Evolutionary conservation across 2,113 vertebrate genomes (phyloP).

Genomic region (Oryzias javanicus): DNA sequence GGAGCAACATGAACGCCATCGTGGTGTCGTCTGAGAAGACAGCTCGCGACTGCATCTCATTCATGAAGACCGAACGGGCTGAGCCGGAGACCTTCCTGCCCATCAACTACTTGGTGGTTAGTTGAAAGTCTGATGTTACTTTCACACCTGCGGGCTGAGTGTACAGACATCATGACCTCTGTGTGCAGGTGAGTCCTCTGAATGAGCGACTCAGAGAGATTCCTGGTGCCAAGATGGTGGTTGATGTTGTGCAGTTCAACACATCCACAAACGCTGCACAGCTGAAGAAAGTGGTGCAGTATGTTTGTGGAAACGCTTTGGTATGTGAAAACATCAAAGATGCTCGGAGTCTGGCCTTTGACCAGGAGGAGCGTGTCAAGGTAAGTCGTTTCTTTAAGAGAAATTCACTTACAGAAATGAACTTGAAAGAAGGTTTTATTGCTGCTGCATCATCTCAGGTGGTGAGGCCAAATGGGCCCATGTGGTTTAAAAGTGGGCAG

Average conservation of each 20-base stretch:
- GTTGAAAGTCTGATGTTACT: constrained; percentile 32
- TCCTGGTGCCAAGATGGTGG: constrained; percentile 85
- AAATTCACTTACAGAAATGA: not conserved
- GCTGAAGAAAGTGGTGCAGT: constrained; percentile 88
- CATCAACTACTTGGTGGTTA: constrained; percentile 90
- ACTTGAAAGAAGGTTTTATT: too few species aligned
- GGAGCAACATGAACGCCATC: constrained; percentile 85
- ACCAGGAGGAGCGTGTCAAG: constrained; percentile 81
- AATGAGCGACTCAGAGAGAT: constrained; percentile 89
- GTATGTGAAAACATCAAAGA: constrained; percentile 91
- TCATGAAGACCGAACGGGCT: constrained; percentile 86
- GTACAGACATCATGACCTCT: not conserved
- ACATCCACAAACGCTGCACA: constrained; percentile 43
- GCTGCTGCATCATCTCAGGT: too few species aligned
- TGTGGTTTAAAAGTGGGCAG: too few species aligned
- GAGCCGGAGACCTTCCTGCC: constrained; percentile 94
- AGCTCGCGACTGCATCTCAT: constrained; percentile 87
- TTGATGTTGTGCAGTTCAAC: constrained; percentile 86
- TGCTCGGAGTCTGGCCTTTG: constrained; percentile 84
- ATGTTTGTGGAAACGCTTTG: constrained; percentile 89
- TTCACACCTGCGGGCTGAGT: too few species aligned
- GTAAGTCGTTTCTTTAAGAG: constrained; percentile 62
- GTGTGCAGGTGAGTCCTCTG: constrained; percentile 83
- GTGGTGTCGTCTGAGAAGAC: constrained; percentile 87
- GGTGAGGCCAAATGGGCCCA: too few species aligned